Conservation (phyloP, 2,797 vertebrate genomes). For the Gephyroberyx darwinii region DNA sequence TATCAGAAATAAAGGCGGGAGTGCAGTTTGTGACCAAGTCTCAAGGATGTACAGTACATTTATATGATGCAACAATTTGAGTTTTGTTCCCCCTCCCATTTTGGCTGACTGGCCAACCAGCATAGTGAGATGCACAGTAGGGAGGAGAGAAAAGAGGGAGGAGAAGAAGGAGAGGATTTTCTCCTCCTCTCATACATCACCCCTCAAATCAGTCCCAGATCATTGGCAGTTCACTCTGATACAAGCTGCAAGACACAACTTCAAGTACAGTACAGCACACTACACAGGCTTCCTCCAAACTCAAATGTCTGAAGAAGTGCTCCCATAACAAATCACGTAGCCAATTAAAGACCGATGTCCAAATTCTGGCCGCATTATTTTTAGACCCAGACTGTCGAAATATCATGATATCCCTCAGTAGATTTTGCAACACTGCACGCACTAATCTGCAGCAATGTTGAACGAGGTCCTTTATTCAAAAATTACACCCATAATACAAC, state of each 20-base stretch:
- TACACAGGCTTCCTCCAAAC: constrained; percentile 7
- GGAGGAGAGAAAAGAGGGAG: constrained; percentile 37
- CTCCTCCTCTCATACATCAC: constrained; percentile 76
- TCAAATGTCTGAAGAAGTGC: constrained; percentile 22
- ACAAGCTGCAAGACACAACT: constrained; percentile 57
- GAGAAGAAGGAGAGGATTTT: constrained; percentile 20
- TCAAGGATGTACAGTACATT: constrained; percentile 41
- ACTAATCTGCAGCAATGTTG: background rate
- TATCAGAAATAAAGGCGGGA: background rate
- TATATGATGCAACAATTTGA: constrained; percentile 68
- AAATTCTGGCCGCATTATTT: background rate
- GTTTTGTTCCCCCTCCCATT: constrained; percentile 46
- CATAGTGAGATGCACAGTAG: constrained; percentile 63
- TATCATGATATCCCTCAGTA: too few species aligned
- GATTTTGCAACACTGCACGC: too few species aligned
- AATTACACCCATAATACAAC: background rate
- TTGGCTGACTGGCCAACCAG: constrained; percentile 57
- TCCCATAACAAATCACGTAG: constrained; percentile 27
- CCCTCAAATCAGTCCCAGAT: constrained; percentile 72
- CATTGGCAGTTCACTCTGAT: constrained; percentile 62
- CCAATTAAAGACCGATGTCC: constrained; percentile 31
- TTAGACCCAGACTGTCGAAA: background rate
- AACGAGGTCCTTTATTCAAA: too few species aligned
- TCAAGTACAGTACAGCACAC: constrained; percentile 21
- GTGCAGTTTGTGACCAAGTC: constrained; percentile 30